phyloP scores from a whole-genome alignment of 2,888 invertebrate species.

The Sipha maydis region DNA sequence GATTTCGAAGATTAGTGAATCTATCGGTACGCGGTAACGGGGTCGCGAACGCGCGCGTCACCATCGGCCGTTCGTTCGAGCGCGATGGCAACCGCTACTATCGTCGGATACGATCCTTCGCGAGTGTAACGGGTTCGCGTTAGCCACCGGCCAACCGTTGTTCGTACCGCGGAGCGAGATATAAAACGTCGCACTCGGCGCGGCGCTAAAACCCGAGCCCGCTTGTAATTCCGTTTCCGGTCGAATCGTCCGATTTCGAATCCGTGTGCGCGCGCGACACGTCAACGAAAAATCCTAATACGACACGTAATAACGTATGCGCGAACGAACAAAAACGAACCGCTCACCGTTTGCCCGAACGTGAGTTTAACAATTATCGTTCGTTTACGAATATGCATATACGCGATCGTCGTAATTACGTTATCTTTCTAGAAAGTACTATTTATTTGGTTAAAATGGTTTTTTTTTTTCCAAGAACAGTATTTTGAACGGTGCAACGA shows the following conservation, averaged over 20 bases:
- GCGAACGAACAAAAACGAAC: no score
- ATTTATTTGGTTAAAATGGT: no score
- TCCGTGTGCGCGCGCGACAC: no score
- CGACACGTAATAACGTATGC: no score
- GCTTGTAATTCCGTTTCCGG: neutral
- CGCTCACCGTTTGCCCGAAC: no score
- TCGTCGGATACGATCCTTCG: neutral
- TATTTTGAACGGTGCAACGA: no score
- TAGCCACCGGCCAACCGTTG: neutral
- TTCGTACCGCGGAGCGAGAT: neutral
- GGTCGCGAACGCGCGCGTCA: neutral
- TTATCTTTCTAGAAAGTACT: no score
- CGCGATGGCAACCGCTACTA: neutral
- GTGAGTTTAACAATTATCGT: no score
- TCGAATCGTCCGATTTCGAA: neutral
- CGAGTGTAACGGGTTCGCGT: neutral
- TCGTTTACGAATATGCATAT: no score
- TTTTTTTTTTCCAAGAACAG: no score
- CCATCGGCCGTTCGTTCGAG: neutral
- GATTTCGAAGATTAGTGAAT: neutral
- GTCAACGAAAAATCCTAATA: no score
- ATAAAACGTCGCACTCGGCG: neutral
- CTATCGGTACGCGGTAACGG: neutral
- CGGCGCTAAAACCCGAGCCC: neutral
- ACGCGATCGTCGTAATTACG: no score